Evolutionary conservation across 1,140 invertebrate genomes (phyloP).

Genomic region (Calycopis cecrops): DNA sequence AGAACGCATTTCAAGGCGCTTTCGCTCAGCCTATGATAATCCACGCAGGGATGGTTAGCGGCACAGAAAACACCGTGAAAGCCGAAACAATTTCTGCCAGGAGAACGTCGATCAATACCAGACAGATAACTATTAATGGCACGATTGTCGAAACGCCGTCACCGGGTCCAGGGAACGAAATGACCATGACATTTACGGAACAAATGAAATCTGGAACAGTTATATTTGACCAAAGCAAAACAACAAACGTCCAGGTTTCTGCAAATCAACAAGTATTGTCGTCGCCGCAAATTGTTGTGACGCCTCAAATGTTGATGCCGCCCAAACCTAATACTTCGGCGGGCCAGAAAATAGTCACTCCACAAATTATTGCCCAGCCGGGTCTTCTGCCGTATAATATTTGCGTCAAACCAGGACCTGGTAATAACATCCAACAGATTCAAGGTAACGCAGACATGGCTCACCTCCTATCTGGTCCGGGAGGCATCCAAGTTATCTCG

Average conservation of each 20-base stretch:
- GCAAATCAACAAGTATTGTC: constrained; percentile 65
- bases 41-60: constrained; percentile 63
- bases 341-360: constrained; percentile 58
- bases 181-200: constrained; percentile 70
- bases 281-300: constrained; percentile 70
- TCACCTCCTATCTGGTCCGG: constrained; percentile 59
- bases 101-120: constrained; percentile 70
- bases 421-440: constrained; percentile 64
- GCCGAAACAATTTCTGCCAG: constrained; percentile 65
- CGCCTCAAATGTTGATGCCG: constrained; percentile 66
- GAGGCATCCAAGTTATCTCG: constrained; percentile 70
- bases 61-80: constrained; percentile 63
- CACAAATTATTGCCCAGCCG: constrained; percentile 67
- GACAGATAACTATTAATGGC: constrained; percentile 73
- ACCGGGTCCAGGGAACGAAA: constrained; percentile 67
- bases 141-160: constrained; percentile 73
- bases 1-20: constrained; percentile 68
- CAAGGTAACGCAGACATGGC: constrained; percentile 62
- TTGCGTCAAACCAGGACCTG: constrained; percentile 67
- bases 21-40: constrained; percentile 72
- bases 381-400: constrained; percentile 68
- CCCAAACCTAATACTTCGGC: constrained; percentile 62
- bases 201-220: constrained; percentile 69
- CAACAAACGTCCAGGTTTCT: constrained; percentile 62
- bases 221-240: constrained; percentile 65